phyloP scores from a whole-genome alignment of 1,140 invertebrate species.

The Drosophila jambulina region DNA sequence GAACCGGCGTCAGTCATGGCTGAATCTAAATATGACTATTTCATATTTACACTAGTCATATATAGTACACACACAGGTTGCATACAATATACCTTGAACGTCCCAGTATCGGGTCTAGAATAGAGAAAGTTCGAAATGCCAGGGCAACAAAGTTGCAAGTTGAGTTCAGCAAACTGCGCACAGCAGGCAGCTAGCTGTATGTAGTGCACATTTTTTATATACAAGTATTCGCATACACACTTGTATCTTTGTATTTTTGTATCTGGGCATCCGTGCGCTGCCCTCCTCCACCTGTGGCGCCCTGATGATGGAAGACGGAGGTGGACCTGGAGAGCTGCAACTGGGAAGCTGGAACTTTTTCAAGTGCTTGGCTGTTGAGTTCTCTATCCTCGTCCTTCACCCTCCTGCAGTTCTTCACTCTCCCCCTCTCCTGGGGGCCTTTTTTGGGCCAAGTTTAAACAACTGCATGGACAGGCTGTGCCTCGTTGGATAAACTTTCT shows the following conservation, averaged over 20 bases:
- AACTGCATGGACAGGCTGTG: slow-evolving; percentile 45
- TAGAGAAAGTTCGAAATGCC: slow-evolving; percentile 43
- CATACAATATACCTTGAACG: slow-evolving; percentile 5
- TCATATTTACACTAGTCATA: neutral
- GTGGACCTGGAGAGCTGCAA: slow-evolving; percentile 5
- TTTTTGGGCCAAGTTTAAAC: slow-evolving; percentile 58
- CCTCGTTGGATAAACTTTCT: slow-evolving; percentile 54
- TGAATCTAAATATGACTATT: neutral
- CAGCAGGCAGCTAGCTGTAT: slow-evolving; percentile 43
- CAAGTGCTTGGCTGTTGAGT: slow-evolving; percentile 46
- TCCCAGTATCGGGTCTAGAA: slow-evolving; percentile 3
- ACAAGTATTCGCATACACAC: slow-evolving; percentile 26
- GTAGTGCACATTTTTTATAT: slow-evolving; percentile 29
- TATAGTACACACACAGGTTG: no score
- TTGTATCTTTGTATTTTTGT: slow-evolving; percentile 41
- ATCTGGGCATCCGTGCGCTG: slow-evolving; percentile 24
- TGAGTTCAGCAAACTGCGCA: slow-evolving; percentile 48
- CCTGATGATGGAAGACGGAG: slow-evolving; percentile 14
- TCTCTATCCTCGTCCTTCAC: slow-evolving; percentile 12
- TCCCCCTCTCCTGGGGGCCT: neutral
- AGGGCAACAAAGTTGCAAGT: slow-evolving; percentile 68
- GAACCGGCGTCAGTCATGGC: neutral
- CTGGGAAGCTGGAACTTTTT: slow-evolving; percentile 47
- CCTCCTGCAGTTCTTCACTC: slow-evolving; percentile 31
- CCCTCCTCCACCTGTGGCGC: slow-evolving; percentile 51